phyloP scores from a whole-genome alignment of 2,888 invertebrate genomes.

The Allophyes oxyacanthae region DNA sequence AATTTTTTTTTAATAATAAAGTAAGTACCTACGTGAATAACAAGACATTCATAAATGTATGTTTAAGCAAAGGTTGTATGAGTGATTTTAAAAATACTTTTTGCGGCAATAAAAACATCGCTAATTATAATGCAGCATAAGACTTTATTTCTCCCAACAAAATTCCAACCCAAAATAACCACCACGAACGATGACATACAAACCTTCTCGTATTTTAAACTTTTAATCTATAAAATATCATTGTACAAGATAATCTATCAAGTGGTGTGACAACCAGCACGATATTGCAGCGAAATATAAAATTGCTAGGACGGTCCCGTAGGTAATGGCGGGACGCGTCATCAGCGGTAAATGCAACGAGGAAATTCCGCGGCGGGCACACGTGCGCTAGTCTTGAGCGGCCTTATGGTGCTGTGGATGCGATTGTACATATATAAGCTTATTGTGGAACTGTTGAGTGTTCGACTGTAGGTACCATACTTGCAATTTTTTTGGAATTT shows the following conservation, averaged over 20 bases:
- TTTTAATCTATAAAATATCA: conserved; percentile 49
- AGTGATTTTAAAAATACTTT: too few relatives aligned
- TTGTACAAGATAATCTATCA: conserved; percentile 61
- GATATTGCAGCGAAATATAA: conserved; percentile 67
- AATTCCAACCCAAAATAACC: conserved; percentile 16
- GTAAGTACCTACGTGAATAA: too few relatives aligned
- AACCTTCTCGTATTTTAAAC: conserved; percentile 28
- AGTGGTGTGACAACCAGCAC: conserved; percentile 52
- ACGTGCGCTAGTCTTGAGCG: conserved; percentile 60
- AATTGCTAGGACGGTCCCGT: conserved; percentile 58
- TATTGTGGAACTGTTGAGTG: conserved; percentile 35
- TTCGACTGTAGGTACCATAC: conserved; percentile 7
- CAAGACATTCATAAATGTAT: too few relatives aligned
- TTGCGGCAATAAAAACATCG: too few relatives aligned
- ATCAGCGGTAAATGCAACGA: conserved; percentile 75
- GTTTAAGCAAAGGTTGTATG: too few relatives aligned
- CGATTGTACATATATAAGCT: conserved; percentile 49
- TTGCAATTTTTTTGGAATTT: not conserved
- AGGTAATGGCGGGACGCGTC: conserved; percentile 65
- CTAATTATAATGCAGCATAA: too few relatives aligned
- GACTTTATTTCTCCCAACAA: conserved; percentile 6
- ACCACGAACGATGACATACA: conserved; percentile 18
- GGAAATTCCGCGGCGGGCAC: conserved; percentile 67
- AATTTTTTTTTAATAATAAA: too few relatives aligned
- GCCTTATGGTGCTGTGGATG: conserved; percentile 51